Base-by-base conservation (phyloP, 2,113 vertebrate genomes). In the Puntigrus tetrazona region DNA sequence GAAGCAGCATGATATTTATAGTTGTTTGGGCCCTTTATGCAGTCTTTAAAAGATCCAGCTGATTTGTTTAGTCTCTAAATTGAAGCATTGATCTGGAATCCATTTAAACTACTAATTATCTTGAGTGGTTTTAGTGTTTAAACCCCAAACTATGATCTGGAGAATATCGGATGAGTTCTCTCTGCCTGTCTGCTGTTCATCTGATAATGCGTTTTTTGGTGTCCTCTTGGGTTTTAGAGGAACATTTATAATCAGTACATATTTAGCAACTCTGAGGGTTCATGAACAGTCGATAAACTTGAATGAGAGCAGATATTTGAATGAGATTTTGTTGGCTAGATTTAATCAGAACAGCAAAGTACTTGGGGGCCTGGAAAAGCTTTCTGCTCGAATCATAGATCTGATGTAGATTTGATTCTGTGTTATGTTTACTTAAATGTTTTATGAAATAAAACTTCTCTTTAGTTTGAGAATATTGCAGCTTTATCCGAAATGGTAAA, bases 101-200 rank as follows among this genome's bases (percentile, higher is more conserved):
- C 50, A 72, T 81, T 87, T 80, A 85, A 87, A 57, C n/a, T 43
- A 65, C 83, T 83, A 85, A 88, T 87, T 88, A 88, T 85, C 61
- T 11, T 69, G 84, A 87, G 83, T 85, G 83, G 75, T 69, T 78
- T 80, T 36, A 34, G 85, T 88, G 69, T 85, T 88, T 87, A 70
- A 85, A 73, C 76, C 83, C 27, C 50, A n/a, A 45, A 41, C 75
- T 45, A 41, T 80, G 72, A 70, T 84, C 45, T 77, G 22, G 69
- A 73, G 52, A 67, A 84, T 47, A 79, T 81, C n/a, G 45, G 55
- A 55, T 41, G 57, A 55, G 86, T 22, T 52, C 27, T 45, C 22
- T 78, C 31, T 75, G 79, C 25, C 22, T 34, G 79, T 41, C 31
- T 34, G 63, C 34, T 70, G 55, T 36, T 77, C 73, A 52, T 70